Evolutionary conservation across 2,113 vertebrate species (phyloP).

Genomic region (Datnioides undecimradiatus): DNA sequence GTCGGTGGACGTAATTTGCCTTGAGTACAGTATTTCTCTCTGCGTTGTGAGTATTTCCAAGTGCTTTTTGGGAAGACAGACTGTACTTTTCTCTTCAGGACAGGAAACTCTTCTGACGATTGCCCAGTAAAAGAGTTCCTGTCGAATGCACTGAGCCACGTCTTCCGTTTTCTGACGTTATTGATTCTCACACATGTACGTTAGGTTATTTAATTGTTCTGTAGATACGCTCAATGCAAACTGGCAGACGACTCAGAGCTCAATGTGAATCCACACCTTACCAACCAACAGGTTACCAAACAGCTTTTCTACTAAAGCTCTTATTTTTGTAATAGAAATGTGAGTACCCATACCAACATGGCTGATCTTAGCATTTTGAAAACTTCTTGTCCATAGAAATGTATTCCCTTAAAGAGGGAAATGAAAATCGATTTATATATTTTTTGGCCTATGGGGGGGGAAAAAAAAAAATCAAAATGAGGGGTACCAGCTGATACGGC

Average conservation of each 20-base stretch:
- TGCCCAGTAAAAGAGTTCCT: slow-evolving; percentile 37
- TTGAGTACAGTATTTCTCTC: slow-evolving; percentile 47
- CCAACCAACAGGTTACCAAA: slow-evolving; percentile 51
- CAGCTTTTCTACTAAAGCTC: slow-evolving; percentile 81
- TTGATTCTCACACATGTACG: slow-evolving; percentile 28
- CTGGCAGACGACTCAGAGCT: slow-evolving; percentile 29
- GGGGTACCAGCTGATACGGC: slow-evolving; percentile 58
- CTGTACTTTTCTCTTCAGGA: slow-evolving; percentile 29
- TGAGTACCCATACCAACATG: slow-evolving; percentile 40
- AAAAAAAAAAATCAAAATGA: slow-evolving; percentile 51
- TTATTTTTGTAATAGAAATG: slow-evolving; percentile 80
- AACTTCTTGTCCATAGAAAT: slow-evolving; percentile 55
- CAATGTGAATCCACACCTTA: slow-evolving; percentile 53
- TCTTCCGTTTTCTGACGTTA: slow-evolving; percentile 58
- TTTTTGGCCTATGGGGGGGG: slow-evolving; percentile 61
- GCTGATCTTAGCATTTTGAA: slow-evolving; percentile 55
- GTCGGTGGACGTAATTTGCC: slow-evolving; percentile 41
- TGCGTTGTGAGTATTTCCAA: slow-evolving; percentile 47
- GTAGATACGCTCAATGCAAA: slow-evolving; percentile 40
- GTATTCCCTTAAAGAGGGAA: slow-evolving; percentile 47
- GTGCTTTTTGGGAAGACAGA: slow-evolving; percentile 48
- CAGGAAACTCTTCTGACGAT: slow-evolving; percentile 40
- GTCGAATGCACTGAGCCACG: slow-evolving; percentile 74
- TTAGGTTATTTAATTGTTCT: slow-evolving; percentile 64
- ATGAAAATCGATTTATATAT: slow-evolving; percentile 57